These are phyloP conservation scores for Dendrolimus kikuchii DNA, from an alignment of 1,140 invertebrate genomes.

Conservation along the genomic window DNA sequence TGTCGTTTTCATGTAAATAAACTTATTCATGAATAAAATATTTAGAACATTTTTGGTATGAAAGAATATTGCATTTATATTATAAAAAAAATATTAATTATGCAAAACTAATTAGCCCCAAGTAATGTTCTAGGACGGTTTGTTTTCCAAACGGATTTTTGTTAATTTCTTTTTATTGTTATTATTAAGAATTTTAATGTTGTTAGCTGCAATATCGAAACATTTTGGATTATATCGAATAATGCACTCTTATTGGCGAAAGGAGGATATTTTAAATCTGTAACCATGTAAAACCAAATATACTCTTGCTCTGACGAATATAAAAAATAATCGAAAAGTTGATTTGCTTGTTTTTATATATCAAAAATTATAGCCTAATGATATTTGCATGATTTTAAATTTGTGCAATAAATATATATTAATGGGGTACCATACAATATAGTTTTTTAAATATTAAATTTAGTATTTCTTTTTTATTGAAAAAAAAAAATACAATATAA, in stretches of 20 bases:
- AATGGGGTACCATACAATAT: slow-evolving; percentile 50
- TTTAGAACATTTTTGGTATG: slow-evolving; percentile 50
- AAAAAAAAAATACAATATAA: too few species aligned
- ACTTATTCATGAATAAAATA: slow-evolving; percentile 43
- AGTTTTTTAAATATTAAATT: slow-evolving; percentile 40
- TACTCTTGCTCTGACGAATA: not conserved
- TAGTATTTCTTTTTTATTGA: too few species aligned
- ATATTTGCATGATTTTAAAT: slow-evolving; percentile 48
- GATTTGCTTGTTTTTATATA: not conserved
- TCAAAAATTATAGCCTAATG: too few species aligned
- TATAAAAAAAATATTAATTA: slow-evolving; percentile 19
- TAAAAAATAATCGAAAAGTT: not conserved
- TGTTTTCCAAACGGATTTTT: slow-evolving; percentile 57
- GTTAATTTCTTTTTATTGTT: slow-evolving; percentile 69
- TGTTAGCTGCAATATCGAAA: slow-evolving; percentile 61
- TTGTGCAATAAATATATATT: slow-evolving; percentile 60
- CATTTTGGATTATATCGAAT: slow-evolving; percentile 28
- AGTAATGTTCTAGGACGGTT: slow-evolving; percentile 63
- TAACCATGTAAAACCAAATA: slow-evolving; percentile 1
- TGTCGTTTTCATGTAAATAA: slow-evolving; percentile 51
- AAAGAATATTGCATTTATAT: slow-evolving; percentile 65
- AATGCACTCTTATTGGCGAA: slow-evolving; percentile 27
- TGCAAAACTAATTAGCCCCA: slow-evolving; percentile 43
- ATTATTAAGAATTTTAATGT: slow-evolving; percentile 70
- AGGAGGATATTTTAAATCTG: slow-evolving; percentile 14